A percentile compares a stretch with the other conserved stretches of the same genome.
Conservation (phyloP, 2,113 vertebrate genomes). For the Percopsis transmontana region DNA sequence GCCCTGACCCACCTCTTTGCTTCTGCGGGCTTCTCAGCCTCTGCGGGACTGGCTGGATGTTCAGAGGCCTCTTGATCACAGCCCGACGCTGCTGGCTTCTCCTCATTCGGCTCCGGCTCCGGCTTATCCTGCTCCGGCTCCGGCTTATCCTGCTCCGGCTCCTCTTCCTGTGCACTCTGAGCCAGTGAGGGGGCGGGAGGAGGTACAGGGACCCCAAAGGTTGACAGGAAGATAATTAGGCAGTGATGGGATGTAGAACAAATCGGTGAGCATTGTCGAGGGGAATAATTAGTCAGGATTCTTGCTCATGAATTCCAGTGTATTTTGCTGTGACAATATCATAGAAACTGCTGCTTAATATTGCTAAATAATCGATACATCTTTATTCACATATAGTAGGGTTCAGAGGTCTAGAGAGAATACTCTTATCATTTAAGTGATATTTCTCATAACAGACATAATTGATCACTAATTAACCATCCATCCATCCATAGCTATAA, state of each 20-base stretch:
- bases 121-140: not conserved
- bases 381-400: too few relatives aligned
- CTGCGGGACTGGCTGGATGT: slow-evolving; percentile 31
- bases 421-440: too few relatives aligned
- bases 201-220: not conserved
- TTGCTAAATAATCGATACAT: too few relatives aligned
- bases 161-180: slow-evolving; percentile 19
- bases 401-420: not conserved
- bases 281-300: too few relatives aligned
- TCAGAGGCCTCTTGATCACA: slow-evolving; percentile 31
- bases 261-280: too few relatives aligned
- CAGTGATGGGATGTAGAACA: not conserved
- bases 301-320: too few relatives aligned
- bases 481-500: not conserved
- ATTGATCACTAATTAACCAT: too few relatives aligned
- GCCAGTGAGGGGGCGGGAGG: not conserved
- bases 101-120: slow-evolving; percentile 16
- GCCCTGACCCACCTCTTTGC: slow-evolving; percentile 60
- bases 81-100: slow-evolving; percentile 23
- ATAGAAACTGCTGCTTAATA: too few relatives aligned
- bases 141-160: not conserved
- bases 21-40: slow-evolving; percentile 46
- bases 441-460: too few relatives aligned
- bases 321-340: too few relatives aligned
- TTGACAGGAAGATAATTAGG: not conserved